A percentile compares a stretch with the other conserved stretches of the same genome.
Conservation (phyloP, 1,140 invertebrate genomes). For the Papilio polytes region DNA sequence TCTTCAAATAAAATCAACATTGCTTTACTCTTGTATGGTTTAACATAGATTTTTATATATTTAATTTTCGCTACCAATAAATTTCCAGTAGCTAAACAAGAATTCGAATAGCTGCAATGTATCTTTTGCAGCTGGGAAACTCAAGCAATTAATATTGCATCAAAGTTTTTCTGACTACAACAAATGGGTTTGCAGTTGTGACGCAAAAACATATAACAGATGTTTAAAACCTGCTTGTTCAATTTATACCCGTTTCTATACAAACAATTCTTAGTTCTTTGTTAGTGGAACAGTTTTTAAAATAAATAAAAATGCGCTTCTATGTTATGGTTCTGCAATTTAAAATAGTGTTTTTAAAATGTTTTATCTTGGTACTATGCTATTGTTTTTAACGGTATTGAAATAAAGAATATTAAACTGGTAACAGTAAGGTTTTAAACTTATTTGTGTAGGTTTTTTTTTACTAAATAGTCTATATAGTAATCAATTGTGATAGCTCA, state of each 20-base stretch:
- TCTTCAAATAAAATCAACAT: too few species aligned
- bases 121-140: neutral
- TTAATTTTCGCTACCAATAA: neutral
- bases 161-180: conserved; percentile 20
- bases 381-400: neutral
- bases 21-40: too few species aligned
- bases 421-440: too few species aligned
- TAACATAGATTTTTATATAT: neutral
- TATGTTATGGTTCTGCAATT: neutral
- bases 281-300: conserved; percentile 15
- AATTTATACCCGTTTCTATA: conserved; percentile 23
- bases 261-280: conserved; percentile 6
- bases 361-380: neutral
- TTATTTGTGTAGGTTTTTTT: too few species aligned
- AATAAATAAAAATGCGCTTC: neutral
- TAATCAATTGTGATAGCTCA: too few species aligned
- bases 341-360: neutral
- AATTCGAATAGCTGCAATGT: neutral
- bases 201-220: conserved; percentile 5
- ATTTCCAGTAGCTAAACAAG: conserved; percentile 8
- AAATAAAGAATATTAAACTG: too few species aligned
- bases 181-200: conserved; percentile 16
- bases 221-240: conserved; percentile 15
- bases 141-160: conserved; percentile 25
- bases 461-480: too few species aligned